Base-by-base conservation (phyloP, 2,797 vertebrate genomes). In the Xiphorhynchus erythropygius region DNA sequence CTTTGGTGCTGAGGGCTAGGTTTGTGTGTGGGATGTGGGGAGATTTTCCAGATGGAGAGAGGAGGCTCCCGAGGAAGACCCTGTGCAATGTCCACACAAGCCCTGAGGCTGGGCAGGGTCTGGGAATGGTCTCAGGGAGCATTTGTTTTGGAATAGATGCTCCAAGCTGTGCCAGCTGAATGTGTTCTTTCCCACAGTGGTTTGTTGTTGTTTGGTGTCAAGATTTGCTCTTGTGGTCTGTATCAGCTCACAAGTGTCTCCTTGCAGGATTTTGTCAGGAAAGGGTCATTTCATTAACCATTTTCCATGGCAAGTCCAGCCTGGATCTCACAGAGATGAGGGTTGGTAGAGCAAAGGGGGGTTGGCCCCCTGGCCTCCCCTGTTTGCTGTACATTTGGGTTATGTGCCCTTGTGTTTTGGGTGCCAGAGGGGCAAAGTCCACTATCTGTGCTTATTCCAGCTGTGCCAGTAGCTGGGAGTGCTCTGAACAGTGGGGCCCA, bases 131-230 rank as follows among this genome's bases (percentile, higher is more conserved):
- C 28, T 57, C 30, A 13, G 13, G 11, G 35, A 68, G 8, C 2
- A 0, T 63, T 86, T 74, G 18, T 21, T 80, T 35, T 35, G 39
- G 69, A 32, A 8, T 7, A 21, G 19, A 11, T 13, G 14, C 32
- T 71, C 37, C 53, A 10, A 44, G 24, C 18, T 28, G 13, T 8
- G n/a, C 59, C 24, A 75, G 1, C 24, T 33, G 32, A 7, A 9
- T 9, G 17, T 70, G 3, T 18, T 57, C 18, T 79, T 76, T 7
- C 18, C 6, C 1, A 0, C 5, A 23, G 14, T 22, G 1, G 18
- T 68, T 37, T 68, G 16, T 32, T 68, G 32, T 68, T 6, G 22
- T 13, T 84, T n/a, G 17, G 4, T 32, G 18, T 44, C 57, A 47
- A 4, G 8, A 28, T 56, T 57, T 8, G 2, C 12, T 86, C 16